Evolutionary conservation across 2,113 vertebrate genomes (phyloP), one percentile per base, ranked within the genome.

Genomic region (Chinchilla lanigera): DNA sequence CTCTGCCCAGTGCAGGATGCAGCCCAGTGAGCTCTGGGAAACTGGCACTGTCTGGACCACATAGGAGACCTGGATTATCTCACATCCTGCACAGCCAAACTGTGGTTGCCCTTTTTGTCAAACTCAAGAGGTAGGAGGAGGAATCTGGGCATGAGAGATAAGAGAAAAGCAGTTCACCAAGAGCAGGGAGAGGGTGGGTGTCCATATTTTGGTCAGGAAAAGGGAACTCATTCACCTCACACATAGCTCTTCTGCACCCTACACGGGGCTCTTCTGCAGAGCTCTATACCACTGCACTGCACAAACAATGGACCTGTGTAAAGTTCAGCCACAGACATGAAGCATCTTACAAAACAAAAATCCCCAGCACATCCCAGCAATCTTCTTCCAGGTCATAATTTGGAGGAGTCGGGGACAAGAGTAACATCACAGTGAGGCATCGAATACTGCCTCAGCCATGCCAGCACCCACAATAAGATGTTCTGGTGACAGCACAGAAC

Each of bases 351-450:
- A 0, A 30, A 35, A 14, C 24, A 77, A 30, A 13, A 44, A 17
- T 30, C 0, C 9, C 33, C n/a, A 65, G 26, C 0, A 13, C 6
- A 3, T 1, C 35, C 13, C 10, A 35, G 71, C 0, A 11, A 86
- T 19, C 17, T 35, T 61, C n/a, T 9, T 26, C 20, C 8, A 7
- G 60, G 44, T 63, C 19, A 35, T 33, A 54, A 35, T 20, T 33
- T 2, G 47, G 90, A 54, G 5, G 19, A n/a, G 13, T 4, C 12
- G 14, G 52, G 3, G 10, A 50, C 13, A 12, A 8, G 1, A 5
- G 10, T 1, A 6, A 24, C 20, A 58, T 2, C 44, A n/a, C 1
- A 2, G 2, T 26, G 28, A 47, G 54, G 44, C 1, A 5, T 28
- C 7, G 22, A 38, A 47, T 41, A 10, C 38, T 13, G 8, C 47